Conservation (phyloP, 2,888 invertebrate genomes). For the Drosophila quinaria region DNA sequence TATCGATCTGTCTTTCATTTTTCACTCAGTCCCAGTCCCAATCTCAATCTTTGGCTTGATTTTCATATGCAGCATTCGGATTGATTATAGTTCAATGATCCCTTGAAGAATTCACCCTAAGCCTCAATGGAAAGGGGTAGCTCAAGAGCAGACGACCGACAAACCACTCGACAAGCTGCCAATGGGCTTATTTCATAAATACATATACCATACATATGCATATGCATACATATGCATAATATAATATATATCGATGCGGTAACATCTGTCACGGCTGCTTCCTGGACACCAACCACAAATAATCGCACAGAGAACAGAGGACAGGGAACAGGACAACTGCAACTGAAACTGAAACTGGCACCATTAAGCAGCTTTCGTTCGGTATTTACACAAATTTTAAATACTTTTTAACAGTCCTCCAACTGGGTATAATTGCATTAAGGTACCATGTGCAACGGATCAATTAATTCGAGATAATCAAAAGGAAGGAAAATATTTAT, state of each 20-base stretch:
- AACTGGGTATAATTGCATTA: conserved; percentile 31
- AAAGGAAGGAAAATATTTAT: not conserved
- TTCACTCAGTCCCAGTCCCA: conserved; percentile 3
- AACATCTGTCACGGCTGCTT: conserved; percentile 76
- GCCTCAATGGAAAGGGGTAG: conserved; percentile 51
- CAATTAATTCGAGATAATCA: conserved; percentile 33
- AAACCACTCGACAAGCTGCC: conserved; percentile 73
- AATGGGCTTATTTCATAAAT: conserved; percentile 40
- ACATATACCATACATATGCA: conserved; percentile 1
- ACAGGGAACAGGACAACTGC: conserved; percentile 19
- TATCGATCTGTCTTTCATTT: conserved; percentile 10
- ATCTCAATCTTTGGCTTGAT: conserved; percentile 56
- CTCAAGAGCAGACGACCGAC: conserved; percentile 28
- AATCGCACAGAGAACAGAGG: not conserved
- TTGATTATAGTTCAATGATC: conserved; percentile 55
- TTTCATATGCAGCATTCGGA: conserved; percentile 47
- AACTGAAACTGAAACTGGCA: conserved; percentile 44
- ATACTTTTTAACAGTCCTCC: conserved; percentile 12
- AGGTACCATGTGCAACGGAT: conserved; percentile 36
- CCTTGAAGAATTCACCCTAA: conserved; percentile 41
- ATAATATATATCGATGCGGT: conserved; percentile 64
- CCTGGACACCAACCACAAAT: conserved; percentile 52
- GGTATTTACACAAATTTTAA: conserved; percentile 41
- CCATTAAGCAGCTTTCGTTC: conserved; percentile 41
- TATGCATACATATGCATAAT: not conserved